A percentile compares a stretch with the other conserved stretches of the same genome.
These are phyloP conservation scores for Lonchura striata DNA, from an alignment of 2,113 vertebrate species.

Conservation along the genomic window DNA sequence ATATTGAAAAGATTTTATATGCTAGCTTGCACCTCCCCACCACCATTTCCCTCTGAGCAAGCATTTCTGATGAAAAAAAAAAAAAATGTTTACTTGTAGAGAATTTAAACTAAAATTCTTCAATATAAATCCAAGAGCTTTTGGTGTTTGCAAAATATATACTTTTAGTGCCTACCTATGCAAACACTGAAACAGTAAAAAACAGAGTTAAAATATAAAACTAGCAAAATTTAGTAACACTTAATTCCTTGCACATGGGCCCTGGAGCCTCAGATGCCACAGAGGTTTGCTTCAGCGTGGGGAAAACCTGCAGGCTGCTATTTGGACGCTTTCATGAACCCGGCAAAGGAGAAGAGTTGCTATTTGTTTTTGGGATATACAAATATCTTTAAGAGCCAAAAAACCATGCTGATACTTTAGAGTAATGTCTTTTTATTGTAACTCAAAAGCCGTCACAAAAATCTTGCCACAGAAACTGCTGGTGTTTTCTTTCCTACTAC, in stretches of 20 bases:
- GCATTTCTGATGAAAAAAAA: not conserved
- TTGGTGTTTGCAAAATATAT: not conserved
- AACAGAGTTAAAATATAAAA: not conserved
- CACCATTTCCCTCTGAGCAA: not conserved
- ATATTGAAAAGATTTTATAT: not conserved
- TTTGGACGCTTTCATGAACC: not conserved
- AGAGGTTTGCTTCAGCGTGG: not conserved
- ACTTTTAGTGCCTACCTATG: constrained; percentile 10
- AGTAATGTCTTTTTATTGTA: not conserved
- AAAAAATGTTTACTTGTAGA: not conserved
- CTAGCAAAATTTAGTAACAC: not conserved
- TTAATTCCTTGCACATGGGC: not conserved
- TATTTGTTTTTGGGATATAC: constrained; percentile 2
- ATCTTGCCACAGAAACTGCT: not conserved
- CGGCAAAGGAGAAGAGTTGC: not conserved
- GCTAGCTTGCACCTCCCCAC: not conserved
- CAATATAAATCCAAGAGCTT: not conserved
- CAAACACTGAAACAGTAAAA: not conserved
- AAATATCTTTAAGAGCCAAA: not conserved
- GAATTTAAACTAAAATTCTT: not conserved
- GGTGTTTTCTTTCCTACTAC: not conserved
- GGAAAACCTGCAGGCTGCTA: constrained; percentile 31
- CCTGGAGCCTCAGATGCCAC: not conserved
- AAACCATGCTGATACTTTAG: not conserved
- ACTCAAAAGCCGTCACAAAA: not conserved